These are phyloP conservation scores for Microtus montanus DNA, from an alignment of 2,113 vertebrate genomes.

Conservation along the genomic window DNA sequence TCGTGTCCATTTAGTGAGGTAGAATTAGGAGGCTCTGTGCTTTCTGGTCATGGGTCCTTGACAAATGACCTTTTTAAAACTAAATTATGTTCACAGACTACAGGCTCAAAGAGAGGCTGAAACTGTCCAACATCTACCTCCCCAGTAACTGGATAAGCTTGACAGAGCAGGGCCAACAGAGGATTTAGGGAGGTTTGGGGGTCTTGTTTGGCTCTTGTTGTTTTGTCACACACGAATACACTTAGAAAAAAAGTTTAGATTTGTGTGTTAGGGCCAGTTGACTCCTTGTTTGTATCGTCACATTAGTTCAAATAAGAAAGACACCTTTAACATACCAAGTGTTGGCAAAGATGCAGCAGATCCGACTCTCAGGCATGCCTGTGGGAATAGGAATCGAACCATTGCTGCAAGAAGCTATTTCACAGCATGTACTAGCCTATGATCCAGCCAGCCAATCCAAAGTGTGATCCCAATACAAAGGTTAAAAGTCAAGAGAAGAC, in stretches of 20 bases:
- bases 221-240: background rate
- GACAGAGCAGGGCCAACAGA: background rate
- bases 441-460: background rate
- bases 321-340: background rate
- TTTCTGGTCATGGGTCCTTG: background rate
- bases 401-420: background rate
- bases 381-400: background rate
- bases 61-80: background rate
- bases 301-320: slow-evolving; percentile 1
- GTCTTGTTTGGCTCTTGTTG: background rate
- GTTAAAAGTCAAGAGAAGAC: background rate
- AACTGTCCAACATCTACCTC: background rate
- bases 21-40: background rate
- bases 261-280: background rate
- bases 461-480: background rate
- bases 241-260: slow-evolving; percentile 34
- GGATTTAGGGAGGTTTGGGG: background rate
- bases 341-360: background rate
- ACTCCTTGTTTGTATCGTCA: background rate
- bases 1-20: background rate
- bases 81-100: background rate
- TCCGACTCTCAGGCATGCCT: background rate
- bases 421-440: background rate
- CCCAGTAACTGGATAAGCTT: background rate
- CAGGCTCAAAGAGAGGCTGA: background rate